phyloP scores from a whole-genome alignment of 2,113 vertebrate genomes.

The Chloropsis cyanopogon region DNA sequence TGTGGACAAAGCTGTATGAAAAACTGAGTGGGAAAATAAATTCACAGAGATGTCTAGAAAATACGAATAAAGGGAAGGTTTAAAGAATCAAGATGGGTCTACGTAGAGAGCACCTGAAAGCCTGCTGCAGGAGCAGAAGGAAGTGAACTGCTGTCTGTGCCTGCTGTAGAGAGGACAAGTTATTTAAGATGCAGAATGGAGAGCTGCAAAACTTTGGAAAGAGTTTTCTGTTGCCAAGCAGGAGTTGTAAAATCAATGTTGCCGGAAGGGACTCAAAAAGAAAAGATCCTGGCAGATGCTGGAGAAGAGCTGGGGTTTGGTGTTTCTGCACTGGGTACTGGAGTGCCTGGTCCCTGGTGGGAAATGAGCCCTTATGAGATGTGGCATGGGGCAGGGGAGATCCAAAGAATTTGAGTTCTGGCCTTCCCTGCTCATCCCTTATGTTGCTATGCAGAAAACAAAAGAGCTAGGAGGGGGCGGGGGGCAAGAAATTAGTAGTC shows the following conservation, averaged over 20 bases:
- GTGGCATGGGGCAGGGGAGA: neutral
- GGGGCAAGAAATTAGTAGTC: neutral
- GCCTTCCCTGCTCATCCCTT: neutral
- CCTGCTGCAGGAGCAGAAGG: neutral
- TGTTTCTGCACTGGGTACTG: neutral
- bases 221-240: neutral
- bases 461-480: accelerated
- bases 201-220: neutral
- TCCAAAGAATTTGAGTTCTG: neutral
- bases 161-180: neutral
- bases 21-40: neutral
- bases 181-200: neutral
- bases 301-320: neutral
- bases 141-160: neutral
- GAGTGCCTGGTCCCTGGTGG: neutral
- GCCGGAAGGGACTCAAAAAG: neutral
- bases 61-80: neutral
- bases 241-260: neutral
- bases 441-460: neutral
- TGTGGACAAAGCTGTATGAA: neutral
- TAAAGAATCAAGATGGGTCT: neutral
- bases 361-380: neutral
- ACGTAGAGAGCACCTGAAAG: accelerated
- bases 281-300: neutral
- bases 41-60: neutral